Evolutionary conservation across 1,140 invertebrate genomes (phyloP).

Genomic region (Batillaria attramentaria): DNA sequence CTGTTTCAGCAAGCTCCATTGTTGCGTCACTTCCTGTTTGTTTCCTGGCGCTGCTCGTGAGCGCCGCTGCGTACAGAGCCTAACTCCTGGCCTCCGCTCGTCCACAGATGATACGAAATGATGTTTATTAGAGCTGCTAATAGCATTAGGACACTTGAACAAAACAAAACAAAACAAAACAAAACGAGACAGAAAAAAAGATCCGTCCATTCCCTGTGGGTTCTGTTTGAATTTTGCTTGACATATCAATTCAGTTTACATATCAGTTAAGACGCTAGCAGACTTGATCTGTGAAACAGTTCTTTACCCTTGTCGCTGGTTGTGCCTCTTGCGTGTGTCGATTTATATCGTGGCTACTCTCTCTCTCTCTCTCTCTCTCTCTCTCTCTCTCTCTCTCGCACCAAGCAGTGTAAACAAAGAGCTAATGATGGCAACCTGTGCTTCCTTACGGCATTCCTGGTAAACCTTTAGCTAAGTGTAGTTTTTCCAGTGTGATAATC

Average conservation of each 20-base stretch:
- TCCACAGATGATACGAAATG: background rate
- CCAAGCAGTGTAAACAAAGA: background rate
- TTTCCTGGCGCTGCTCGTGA: background rate
- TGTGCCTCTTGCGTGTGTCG: background rate
- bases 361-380: conserved; percentile 3
- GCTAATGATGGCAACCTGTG: too few relatives aligned
- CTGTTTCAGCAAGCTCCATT: too few relatives aligned
- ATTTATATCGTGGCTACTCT: background rate
- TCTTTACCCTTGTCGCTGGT: background rate
- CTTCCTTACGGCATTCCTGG: too few relatives aligned
- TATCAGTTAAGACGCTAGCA: background rate
- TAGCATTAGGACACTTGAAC: too few relatives aligned
- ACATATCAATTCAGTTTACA: background rate
- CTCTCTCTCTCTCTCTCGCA: conserved; percentile 1
- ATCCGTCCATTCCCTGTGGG: too few relatives aligned
- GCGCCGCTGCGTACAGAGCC: background rate
- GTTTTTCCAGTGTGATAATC: too few relatives aligned
- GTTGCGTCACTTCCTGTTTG: background rate
- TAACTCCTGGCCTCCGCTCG: background rate
- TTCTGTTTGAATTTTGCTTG: background rate
- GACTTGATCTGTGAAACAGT: background rate
- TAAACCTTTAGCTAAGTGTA: too few relatives aligned
- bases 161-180: background rate
- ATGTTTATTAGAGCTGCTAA: background rate
- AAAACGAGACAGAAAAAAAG: background rate